phyloP scores from a whole-genome alignment of 1,140 invertebrate genomes.

The Lasioglossum baleicum region DNA sequence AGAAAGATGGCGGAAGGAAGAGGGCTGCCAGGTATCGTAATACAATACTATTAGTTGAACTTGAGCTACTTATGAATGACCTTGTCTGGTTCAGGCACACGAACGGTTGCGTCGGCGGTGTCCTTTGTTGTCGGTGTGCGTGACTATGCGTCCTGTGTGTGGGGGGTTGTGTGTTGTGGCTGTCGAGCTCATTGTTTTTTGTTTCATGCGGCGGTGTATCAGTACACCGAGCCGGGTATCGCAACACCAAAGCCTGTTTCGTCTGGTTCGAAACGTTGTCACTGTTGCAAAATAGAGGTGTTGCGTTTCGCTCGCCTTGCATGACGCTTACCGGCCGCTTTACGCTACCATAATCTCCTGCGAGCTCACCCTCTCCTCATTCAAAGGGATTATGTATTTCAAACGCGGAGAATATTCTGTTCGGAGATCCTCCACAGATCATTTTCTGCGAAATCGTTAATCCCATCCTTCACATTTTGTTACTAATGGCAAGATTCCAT shows the following conservation, averaged over 20 bases:
- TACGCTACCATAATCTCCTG: background rate
- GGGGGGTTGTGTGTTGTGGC: background rate
- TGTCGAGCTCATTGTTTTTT: constrained; percentile 26
- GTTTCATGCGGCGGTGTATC: background rate
- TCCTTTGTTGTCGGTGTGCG: constrained; percentile 26
- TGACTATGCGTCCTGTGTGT: constrained; percentile 28
- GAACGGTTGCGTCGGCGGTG: constrained; percentile 9
- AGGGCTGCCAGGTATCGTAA: constrained; percentile 68
- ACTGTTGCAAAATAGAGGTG: constrained; percentile 24
- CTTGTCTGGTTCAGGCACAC: constrained; percentile 68
- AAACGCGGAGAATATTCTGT: too few relatives aligned
- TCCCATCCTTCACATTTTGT: too few relatives aligned
- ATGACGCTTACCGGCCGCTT: too few relatives aligned
- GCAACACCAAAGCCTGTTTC: constrained; percentile 19
- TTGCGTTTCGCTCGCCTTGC: constrained; percentile 15
- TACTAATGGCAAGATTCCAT: too few relatives aligned
- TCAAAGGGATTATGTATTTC: too few relatives aligned
- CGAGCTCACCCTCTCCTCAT: too few relatives aligned
- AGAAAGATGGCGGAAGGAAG: constrained; percentile 26
- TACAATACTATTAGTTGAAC: constrained; percentile 75
- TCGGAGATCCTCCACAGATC: too few relatives aligned
- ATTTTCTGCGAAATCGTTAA: too few relatives aligned
- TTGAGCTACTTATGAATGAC: constrained; percentile 76
- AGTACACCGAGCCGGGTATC: constrained; percentile 19
- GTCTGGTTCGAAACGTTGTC: constrained; percentile 18